Evolutionary conservation across 1,140 invertebrate genomes (phyloP), one percentile per base, ranked within the genome.

Genomic region (Temnothorax nylanderi): DNA sequence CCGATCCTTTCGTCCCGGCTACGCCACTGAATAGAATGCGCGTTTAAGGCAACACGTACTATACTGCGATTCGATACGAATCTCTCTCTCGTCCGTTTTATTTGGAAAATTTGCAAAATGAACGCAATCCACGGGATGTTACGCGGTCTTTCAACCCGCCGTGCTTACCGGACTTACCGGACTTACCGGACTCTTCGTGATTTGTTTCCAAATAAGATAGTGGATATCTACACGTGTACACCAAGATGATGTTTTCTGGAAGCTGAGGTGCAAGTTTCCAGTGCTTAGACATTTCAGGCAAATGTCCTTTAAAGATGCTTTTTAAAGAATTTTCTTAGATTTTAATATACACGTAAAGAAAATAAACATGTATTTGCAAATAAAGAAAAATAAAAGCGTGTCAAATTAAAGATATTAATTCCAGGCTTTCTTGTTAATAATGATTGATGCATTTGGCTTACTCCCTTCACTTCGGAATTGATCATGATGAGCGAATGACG

Each of bases 61-160:
- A 75, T 56, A 58, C 76, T 56, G 26, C 49, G 67, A 82, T 60
- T 54, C 77, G 37, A 89, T 49, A 51, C 62, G 54, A 86, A 86
- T 60, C 65, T 21, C 72, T 60, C 58, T 21, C 56, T 34, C 34
- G 34, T 49, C 6, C 13, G 74, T 78, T 90, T 85, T 87, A 85
- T 87, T 75, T 72, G 26, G 32, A 51, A 88, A 77, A 91, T 80
- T 86, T 86, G 49, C 87, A 87, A 88, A 88, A 90, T 89, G 64
- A 85, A 85, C 78, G 90, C 87, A 69, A 91, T 90, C 84, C 89
- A 67, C 75, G 72, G 91, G 81, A 89, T 91, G 86, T 91, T 89
- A 91, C 72, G 77, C 90, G 90, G 88, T 88, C 90, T 64, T 88
- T 91, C 87, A 91, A 91, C 88, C 60, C 80, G 62, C 26, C 44